Evolutionary conservation across 2,888 invertebrate species (phyloP), one percentile per base, ranked within the genome.

Genomic region (Drosophila leonis): DNA sequence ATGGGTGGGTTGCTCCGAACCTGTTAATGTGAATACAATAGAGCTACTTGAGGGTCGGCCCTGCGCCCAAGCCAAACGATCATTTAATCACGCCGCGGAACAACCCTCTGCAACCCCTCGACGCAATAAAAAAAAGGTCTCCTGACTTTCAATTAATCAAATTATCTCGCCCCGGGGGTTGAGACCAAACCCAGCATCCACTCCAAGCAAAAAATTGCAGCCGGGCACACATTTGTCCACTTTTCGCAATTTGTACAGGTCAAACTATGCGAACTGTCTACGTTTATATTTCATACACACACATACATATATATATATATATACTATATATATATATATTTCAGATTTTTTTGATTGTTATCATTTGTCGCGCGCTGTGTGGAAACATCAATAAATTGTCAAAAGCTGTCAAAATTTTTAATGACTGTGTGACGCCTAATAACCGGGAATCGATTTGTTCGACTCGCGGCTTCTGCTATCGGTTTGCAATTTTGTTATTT

Each of bases 131-230:
- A 84, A 88, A 89, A 84, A 77, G 78, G 86, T 75, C 83, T 67
- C 46, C 75, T 90, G 86, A 86, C 88, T 86, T 86, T 83, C 86
- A 90, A 86, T 86, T 86, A 86, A 86, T 86, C 88, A 86, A 86
- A 86, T 86, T 86, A 86, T 90, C 83, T 83, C 83, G 65, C 73
- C 73, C 67, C 63, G 37, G 41, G 73, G 65, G 63, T 56, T 62
- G 76, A 24, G 41, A 46, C 13, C 52, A 10, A 24, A 27, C 49
- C 31, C 54, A 46, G 51, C 52, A 24, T 59, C 46, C 70, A 74
- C 72, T 10, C 31, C 31, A 48, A 68, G 15, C 7, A 24, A 52
- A 75, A 73, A 69, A 67, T 75, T 75, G 64, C 82, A 68, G 82
- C 64, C 82, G 65, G 70, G 52, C 72, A 84, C 87, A 89, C 84